phyloP scores from a whole-genome alignment of 2,888 invertebrate genomes.

The Nebria salina region DNA sequence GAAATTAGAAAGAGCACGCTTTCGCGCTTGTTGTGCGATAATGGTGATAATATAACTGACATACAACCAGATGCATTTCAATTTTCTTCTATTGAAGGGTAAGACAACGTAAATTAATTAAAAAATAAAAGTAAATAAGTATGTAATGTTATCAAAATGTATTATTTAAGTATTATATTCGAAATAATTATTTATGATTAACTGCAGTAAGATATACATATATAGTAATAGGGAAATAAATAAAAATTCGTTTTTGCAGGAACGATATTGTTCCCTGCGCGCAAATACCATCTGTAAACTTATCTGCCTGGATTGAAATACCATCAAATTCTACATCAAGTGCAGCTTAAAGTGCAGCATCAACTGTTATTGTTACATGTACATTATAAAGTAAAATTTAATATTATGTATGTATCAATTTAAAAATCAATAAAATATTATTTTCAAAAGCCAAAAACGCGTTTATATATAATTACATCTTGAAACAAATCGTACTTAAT shows the following conservation, averaged over 20 bases:
- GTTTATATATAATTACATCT: too few relatives aligned
- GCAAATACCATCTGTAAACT: slow-evolving; percentile 2
- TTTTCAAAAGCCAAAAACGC: too few relatives aligned
- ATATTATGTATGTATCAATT: background rate
- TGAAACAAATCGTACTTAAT: too few relatives aligned
- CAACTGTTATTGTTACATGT: background rate
- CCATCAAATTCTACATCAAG: background rate
- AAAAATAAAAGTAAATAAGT: too few relatives aligned
- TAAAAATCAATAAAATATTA: too few relatives aligned
- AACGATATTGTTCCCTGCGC: background rate
- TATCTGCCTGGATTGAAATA: slow-evolving; percentile 3
- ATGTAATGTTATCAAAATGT: too few relatives aligned
- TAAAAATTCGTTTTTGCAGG: background rate
- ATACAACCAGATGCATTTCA: slow-evolving; percentile 4
- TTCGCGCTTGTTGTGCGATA: background rate
- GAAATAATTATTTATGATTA: too few relatives aligned
- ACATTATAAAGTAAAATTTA: background rate
- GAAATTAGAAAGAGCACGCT: slow-evolving; percentile 4
- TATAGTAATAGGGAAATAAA: background rate
- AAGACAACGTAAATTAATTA: background rate
- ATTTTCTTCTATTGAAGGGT: background rate
- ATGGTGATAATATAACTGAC: slow-evolving; percentile 8
- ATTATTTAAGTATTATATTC: too few relatives aligned
- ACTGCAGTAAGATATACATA: background rate
- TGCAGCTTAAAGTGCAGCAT: too few relatives aligned